A percentile compares a stretch with the other conserved stretches of the same genome.
These are phyloP conservation scores for Lasius platythorax DNA, from an alignment of 2,888 invertebrate species.

Conservation along the genomic window DNA sequence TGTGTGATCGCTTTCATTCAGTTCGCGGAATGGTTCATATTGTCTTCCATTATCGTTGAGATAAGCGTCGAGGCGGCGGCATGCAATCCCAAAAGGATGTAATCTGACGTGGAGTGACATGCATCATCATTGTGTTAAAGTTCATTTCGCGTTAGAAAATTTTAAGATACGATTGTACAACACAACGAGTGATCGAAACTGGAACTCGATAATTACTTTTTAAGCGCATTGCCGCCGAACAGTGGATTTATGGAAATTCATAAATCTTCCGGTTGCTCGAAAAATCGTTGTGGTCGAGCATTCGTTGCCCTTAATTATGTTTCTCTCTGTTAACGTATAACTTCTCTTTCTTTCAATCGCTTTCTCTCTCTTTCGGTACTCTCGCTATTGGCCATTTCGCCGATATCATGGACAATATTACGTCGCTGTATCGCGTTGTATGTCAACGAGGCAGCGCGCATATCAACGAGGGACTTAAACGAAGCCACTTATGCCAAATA, in stretches of 20 bases:
- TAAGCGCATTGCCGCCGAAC: neutral
- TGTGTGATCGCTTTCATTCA: conserved; percentile 49
- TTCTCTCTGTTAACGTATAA: conserved; percentile 9
- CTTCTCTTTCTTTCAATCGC: neutral
- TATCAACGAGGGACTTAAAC: conserved; percentile 48
- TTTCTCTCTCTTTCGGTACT: too few relatives aligned
- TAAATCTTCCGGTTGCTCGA: conserved; percentile 28
- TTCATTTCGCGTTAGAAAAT: neutral
- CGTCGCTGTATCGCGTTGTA: neutral
- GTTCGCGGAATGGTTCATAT: neutral
- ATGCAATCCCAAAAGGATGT: conserved; percentile 2
- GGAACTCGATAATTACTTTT: neutral
- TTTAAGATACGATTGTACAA: neutral
- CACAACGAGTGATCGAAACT: neutral
- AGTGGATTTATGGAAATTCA: neutral
- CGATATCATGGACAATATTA: conserved; percentile 19
- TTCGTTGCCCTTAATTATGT: neutral
- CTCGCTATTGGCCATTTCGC: neutral
- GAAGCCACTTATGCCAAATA: conserved; percentile 53
- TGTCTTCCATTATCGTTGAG: conserved; percentile 22
- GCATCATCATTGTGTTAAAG: neutral
- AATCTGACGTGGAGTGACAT: neutral
- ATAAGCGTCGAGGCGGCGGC: neutral
- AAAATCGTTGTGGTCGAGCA: conserved; percentile 41
- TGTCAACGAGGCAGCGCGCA: conserved; percentile 27